Evolutionary conservation across 2,888 invertebrate genomes (phyloP), one percentile per base, ranked within the genome.

Genomic region (Nemoura dubitans): DNA sequence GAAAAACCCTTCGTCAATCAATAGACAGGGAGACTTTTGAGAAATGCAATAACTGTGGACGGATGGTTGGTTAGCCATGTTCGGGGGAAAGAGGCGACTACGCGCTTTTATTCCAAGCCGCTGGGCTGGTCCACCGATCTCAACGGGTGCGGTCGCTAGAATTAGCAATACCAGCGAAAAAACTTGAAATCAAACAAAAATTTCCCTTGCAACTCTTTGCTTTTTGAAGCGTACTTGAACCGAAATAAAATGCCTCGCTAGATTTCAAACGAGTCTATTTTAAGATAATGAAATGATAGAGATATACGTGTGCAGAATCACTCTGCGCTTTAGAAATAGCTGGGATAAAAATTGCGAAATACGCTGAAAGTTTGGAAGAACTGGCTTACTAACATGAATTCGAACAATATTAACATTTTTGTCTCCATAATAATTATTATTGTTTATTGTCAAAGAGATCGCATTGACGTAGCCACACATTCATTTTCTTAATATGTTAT

Each of bases 131-230:
- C 25, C 30, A 83, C 84, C 78, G 87, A 87, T 26, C n/a, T 2
- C 0, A 78, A 3, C 10, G 16, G 26, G 27, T n/a, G 78, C 6
- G 78, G 78, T 27, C 28, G n/a, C 28, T 26, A 78, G 28, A 87
- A 87, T 87, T 87, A 87, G 86, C 87, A 84, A 86, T 84, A 86
- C 84, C 83, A 86, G 86, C 86, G 84, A 86, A 87, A 86, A 87
- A 87, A 81, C 10, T 10, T 28, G 5, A 27, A 26, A 78, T 25
- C n/a, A 10, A 78, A 78, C 10, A 7, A 78, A 78, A 78, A 78
- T 25, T 27, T 78, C 21, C 21, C 14, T 14, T 14, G 21, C 83
- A 27, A 85, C 87, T 81, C 87, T 87, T 86, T 87, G 85, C 81
- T 85, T 81, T 85, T n/a, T 84, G 25, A 59, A 83, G 83, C 87